These are phyloP conservation scores for Drosophila eugracilis DNA, from an alignment of 1,140 invertebrate genomes.

Conservation along the genomic window DNA sequence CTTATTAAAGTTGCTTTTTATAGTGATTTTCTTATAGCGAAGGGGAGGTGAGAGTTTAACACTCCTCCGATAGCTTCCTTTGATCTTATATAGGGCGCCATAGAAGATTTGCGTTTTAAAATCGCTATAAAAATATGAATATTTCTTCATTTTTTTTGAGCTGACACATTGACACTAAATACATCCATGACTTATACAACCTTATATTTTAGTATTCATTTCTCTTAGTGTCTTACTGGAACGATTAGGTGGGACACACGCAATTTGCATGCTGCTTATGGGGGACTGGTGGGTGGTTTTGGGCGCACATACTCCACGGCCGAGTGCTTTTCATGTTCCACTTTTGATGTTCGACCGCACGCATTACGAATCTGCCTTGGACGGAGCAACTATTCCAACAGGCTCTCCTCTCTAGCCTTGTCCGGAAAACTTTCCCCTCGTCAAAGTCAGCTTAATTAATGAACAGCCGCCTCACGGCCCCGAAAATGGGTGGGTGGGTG, in stretches of 20 bases:
- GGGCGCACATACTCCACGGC: conserved; percentile 52
- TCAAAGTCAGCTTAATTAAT: conserved; percentile 82
- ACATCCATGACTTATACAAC: no score
- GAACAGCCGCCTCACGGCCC: conserved; percentile 39
- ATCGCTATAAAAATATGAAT: no score
- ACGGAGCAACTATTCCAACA: conserved; percentile 37
- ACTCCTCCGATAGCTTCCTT: no score
- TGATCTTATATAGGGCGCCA: no score
- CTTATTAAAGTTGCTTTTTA: no score
- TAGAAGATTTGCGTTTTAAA: no score
- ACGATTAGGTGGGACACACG: conserved; percentile 24
- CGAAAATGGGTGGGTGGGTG: background rate
- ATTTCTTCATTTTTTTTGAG: no score
- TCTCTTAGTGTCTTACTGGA: conserved; percentile 1
- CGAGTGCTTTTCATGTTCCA: conserved; percentile 71
- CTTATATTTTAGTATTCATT: background rate
- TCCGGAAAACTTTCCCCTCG: conserved; percentile 68
- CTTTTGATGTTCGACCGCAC: conserved; percentile 69
- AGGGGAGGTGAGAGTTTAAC: no score
- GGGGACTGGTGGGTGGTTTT: conserved; percentile 19
- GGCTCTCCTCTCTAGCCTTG: conserved; percentile 32
- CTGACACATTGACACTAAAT: no score
- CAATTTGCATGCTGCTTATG: conserved; percentile 25
- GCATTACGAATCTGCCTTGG: conserved; percentile 53
- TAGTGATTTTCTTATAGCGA: no score